Evolutionary conservation across 2,113 vertebrate species (phyloP), one percentile per base, ranked within the genome.

Genomic region (Gobio gobio): DNA sequence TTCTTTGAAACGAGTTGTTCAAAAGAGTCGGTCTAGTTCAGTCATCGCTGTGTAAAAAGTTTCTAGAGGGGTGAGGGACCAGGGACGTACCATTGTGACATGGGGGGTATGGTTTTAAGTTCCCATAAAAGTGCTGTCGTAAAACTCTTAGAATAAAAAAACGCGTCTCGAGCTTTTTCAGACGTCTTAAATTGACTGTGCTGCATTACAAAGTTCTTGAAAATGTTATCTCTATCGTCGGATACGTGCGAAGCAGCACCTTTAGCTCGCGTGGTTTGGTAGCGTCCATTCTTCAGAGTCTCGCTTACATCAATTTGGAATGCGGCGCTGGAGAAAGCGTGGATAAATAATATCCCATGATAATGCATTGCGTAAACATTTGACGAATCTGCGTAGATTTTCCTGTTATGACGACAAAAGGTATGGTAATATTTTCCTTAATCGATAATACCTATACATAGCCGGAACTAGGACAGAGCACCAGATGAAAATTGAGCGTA

Each of bases 281-380:
- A 33, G 26, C 51, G 40, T 61, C 86, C 63, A 5, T 40, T 87
- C 51, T 87, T 63, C n/a, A 63, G 72, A 33, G 76, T 76, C 72
- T 78, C 73, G 51, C 66, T 80, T 83, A 81, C 85, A 61, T 86
- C 82, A 49, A 61, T 72, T 61, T 82, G 85, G 87, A 86, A 85
- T 86, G 85, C 78, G 51, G 18, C 16, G 78, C 51, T 40, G 12
- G 49, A 33, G 83, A 82, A 86, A 88, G 84, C 87, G 85, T 86
- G 87, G 72, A 84, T 73, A 75, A 85, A 66, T 83, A 36, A 72
- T 43, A 64, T 59, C 59, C 43, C 22, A 77, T 64, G 78, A 85
- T 61, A 82, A 77, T 51, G 77, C 29, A 26, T 16, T 64, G 13
- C 45, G 58, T 61, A 18, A 51, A 81, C 61, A 70, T 68, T 56